Conservation (phyloP, 2,797 vertebrate genomes). For the Danio aesculapii region DNA sequence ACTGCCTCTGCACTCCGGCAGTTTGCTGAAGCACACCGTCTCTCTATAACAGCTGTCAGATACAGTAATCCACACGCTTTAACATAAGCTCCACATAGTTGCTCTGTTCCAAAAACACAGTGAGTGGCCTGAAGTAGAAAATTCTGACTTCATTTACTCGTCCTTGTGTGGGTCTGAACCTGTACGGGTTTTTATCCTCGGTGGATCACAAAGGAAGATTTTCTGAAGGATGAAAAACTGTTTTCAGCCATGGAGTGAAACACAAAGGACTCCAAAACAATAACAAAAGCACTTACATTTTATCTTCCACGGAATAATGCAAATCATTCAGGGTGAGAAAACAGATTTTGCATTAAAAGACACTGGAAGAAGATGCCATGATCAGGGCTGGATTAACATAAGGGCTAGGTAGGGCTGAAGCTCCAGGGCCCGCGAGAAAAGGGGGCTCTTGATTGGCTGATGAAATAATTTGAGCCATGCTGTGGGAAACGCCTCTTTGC, state of each 20-base stretch:
- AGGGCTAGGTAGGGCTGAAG: no score
- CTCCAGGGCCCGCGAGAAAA: no score
- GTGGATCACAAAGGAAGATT: background rate
- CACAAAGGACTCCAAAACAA: background rate
- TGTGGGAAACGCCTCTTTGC: no score
- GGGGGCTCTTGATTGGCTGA: no score
- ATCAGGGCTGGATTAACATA: no score
- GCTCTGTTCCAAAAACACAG: constrained; percentile 15
- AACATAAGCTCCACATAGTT: constrained; percentile 76
- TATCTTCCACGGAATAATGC: background rate
- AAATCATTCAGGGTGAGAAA: background rate
- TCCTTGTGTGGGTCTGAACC: background rate
- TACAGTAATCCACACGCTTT: constrained; percentile 81
- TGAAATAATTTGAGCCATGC: no score
- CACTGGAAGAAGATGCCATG: no score
- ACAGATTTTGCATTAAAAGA: background rate
- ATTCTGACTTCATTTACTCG: background rate
- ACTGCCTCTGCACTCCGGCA: constrained; percentile 70
- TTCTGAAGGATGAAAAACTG: background rate
- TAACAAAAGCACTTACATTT: background rate
- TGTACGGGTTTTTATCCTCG: background rate
- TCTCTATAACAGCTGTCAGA: constrained; percentile 80
- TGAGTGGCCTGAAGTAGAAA: constrained; percentile 19
- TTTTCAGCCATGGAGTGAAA: background rate
- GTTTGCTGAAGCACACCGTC: constrained; percentile 74